A percentile compares a stretch with the other conserved stretches of the same genome.
These are phyloP conservation scores for Acanthosoma haemorrhoidale DNA, from an alignment of 2,888 invertebrate genomes.

Conservation along the genomic window DNA sequence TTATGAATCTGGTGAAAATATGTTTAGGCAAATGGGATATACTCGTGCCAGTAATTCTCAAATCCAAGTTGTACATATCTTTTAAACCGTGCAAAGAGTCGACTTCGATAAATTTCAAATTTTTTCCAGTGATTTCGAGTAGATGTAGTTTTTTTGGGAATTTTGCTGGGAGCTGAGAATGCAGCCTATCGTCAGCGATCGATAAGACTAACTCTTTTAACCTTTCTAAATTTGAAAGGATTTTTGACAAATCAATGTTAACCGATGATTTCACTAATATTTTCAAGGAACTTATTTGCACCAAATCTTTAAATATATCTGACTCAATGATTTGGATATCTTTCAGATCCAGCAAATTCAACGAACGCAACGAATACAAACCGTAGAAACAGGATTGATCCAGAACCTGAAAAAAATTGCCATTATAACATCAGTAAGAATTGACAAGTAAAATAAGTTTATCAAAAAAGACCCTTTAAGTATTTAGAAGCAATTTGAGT, in stretches of 20 bases:
- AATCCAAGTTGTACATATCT: not conserved
- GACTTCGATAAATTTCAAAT: constrained; percentile 51
- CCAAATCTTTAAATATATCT: constrained; percentile 65
- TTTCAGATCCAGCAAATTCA: constrained; percentile 68
- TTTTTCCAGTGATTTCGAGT: constrained; percentile 71
- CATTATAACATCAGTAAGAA: too few relatives aligned
- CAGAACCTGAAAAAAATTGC: constrained; percentile 55
- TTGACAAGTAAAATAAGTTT: too few relatives aligned
- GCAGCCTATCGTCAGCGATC: constrained; percentile 64
- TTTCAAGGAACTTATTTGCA: constrained; percentile 62
- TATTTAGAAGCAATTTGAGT: not conserved
- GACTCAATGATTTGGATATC: constrained; percentile 69
- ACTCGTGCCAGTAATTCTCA: constrained; percentile 32
- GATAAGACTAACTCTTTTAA: constrained; percentile 70
- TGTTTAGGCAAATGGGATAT: constrained; percentile 32
- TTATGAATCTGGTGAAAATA: constrained; percentile 30
- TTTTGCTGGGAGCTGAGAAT: constrained; percentile 68
- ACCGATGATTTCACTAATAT: constrained; percentile 71
- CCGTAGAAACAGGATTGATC: constrained; percentile 65
- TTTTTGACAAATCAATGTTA: constrained; percentile 60
- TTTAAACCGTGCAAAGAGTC: constrained; percentile 25
- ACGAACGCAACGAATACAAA: constrained; percentile 63
- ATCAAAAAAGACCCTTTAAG: not conserved
- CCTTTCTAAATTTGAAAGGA: constrained; percentile 66
- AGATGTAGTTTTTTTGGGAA: constrained; percentile 70